Percentiles rank a stretch among this genome's conserved stretches.
These are phyloP conservation scores for Stenurella melanura DNA, from an alignment of 2,888 invertebrate genomes.

Conservation along the genomic window DNA sequence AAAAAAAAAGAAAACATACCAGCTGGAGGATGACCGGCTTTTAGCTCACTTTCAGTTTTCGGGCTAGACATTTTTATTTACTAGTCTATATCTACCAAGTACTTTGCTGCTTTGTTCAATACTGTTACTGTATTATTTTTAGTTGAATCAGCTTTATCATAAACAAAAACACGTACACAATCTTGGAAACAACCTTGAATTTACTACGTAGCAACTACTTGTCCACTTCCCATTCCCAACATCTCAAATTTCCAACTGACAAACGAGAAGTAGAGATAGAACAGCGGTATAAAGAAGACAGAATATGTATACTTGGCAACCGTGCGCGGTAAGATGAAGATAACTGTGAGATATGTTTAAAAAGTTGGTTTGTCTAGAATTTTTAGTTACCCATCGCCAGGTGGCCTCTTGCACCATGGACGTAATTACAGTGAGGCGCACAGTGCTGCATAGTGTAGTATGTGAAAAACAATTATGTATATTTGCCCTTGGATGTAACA, in stretches of 20 bases:
- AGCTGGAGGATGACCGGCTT: conserved; percentile 93
- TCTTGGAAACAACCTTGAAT: conserved; percentile 17
- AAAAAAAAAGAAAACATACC: conserved; percentile 76
- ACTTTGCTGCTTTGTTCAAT: conserved; percentile 44
- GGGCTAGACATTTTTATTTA: conserved; percentile 73
- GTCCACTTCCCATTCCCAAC: not conserved
- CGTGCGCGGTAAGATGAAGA: too few relatives aligned
- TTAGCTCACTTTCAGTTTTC: conserved; percentile 82
- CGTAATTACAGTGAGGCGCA: too few relatives aligned
- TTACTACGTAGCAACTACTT: conserved; percentile 16
- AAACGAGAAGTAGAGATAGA: too few relatives aligned
- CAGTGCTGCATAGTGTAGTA: too few relatives aligned
- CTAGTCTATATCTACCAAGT: not conserved
- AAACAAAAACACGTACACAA: conserved; percentile 52
- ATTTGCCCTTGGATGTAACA: too few relatives aligned
- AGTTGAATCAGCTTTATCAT: conserved; percentile 24
- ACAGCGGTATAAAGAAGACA: too few relatives aligned
- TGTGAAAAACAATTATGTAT: too few relatives aligned
- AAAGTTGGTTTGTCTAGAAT: not conserved
- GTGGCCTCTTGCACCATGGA: too few relatives aligned
- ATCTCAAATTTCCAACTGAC: too few relatives aligned
- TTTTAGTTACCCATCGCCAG: not conserved
- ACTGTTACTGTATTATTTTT: conserved; percentile 45
- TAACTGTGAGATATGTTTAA: too few relatives aligned
- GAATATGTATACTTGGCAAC: too few relatives aligned